These are phyloP conservation scores for Idaea dimidiata DNA, from an alignment of 2,888 invertebrate species.

Conservation along the genomic window DNA sequence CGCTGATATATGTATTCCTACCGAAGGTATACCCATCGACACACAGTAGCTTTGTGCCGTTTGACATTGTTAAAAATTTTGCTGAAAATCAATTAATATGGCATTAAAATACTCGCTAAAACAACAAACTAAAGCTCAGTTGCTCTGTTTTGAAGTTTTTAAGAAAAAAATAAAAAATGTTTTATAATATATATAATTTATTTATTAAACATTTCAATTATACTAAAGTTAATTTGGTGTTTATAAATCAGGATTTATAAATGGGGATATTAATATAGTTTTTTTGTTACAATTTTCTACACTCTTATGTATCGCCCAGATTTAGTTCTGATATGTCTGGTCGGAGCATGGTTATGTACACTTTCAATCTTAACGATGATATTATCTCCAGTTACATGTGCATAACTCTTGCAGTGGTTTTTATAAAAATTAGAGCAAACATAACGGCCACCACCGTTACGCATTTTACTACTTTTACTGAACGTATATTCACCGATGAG, in stretches of 20 bases:
- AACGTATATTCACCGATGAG: slow-evolving; percentile 34
- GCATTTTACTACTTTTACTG: slow-evolving; percentile 21
- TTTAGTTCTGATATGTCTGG: slow-evolving; percentile 11
- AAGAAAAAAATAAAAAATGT: not conserved
- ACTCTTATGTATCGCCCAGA: slow-evolving; percentile 19
- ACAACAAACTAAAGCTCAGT: not conserved
- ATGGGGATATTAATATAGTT: too few species aligned
- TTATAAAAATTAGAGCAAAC: slow-evolving; percentile 34
- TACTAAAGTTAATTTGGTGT: too few species aligned
- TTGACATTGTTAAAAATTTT: slow-evolving; percentile 15
- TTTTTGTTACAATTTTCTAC: not conserved
- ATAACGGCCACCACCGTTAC: slow-evolving; percentile 34
- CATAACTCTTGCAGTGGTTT: slow-evolving; percentile 33
- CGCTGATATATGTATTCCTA: slow-evolving; percentile 12
- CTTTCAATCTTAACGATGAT: slow-evolving; percentile 14
- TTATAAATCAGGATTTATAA: not conserved
- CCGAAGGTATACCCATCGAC: slow-evolving; percentile 22
- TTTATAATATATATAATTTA: not conserved
- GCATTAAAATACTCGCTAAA: not conserved
- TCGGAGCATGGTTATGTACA: slow-evolving; percentile 30
- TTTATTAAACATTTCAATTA: not conserved
- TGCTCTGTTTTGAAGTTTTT: too few species aligned
- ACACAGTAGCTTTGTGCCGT: slow-evolving; percentile 17
- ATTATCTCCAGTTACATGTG: slow-evolving; percentile 23
- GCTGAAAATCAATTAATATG: slow-evolving; percentile 15